A percentile compares a stretch with the other conserved stretches of the same genome.
Conservation (phyloP, 2,113 vertebrate genomes). For the Chinchilla lanigera region DNA sequence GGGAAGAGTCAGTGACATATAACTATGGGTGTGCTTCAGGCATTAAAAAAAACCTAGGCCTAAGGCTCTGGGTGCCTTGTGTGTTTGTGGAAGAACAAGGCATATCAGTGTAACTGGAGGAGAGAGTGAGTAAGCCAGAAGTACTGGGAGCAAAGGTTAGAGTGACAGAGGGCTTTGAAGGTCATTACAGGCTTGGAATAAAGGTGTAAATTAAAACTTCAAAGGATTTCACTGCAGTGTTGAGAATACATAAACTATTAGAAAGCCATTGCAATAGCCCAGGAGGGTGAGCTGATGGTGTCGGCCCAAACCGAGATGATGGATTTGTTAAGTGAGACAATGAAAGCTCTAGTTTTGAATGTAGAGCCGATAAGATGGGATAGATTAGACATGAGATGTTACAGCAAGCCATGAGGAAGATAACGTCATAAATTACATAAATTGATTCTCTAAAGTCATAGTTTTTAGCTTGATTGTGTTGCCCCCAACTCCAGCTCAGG, state of each 20-base stretch:
- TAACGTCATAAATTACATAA: conserved; percentile 19
- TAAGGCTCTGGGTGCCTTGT: background rate
- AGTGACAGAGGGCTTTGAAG: background rate
- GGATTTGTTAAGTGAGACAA: background rate
- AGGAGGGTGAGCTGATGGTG: background rate
- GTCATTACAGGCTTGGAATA: background rate
- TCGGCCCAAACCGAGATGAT: background rate
- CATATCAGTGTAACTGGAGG: background rate
- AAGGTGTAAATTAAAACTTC: background rate
- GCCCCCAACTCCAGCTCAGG: background rate
- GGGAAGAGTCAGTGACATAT: background rate
- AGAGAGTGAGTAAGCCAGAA: background rate
- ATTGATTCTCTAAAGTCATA: background rate
- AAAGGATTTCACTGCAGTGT: background rate
- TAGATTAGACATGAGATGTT: background rate
- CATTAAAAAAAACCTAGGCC: background rate
- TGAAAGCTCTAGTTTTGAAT: conserved; percentile 13
- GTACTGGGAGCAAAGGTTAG: background rate
- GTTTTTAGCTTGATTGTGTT: background rate
- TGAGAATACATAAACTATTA: background rate
- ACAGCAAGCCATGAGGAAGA: background rate
- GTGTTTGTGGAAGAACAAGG: conserved; percentile 8
- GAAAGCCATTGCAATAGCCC: background rate
- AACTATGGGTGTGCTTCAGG: background rate
- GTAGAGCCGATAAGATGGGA: background rate